These are phyloP conservation scores for Myotis myotis DNA, from an alignment of 2,797 vertebrate species.

Conservation along the genomic window DNA sequence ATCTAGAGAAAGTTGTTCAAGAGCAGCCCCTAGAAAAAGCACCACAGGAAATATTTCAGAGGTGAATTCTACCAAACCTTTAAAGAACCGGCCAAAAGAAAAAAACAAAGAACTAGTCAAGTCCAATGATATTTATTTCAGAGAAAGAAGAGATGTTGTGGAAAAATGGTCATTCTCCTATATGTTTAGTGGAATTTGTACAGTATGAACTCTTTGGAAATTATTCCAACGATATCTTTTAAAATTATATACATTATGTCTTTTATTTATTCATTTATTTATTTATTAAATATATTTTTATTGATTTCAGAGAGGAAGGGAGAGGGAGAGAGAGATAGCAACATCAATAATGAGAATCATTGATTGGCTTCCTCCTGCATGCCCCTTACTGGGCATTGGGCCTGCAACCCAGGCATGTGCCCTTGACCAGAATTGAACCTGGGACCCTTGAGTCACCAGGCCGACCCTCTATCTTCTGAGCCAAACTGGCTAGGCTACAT, in stretches of 20 bases:
- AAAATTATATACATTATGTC: background rate
- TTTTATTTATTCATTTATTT: background rate
- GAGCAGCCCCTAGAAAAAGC: background rate
- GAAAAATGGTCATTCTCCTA: background rate
- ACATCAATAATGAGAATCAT: no score
- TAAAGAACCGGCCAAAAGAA: background rate
- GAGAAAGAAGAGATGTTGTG: background rate
- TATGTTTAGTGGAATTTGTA: background rate
- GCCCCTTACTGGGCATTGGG: no score
- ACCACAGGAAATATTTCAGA: slow-evolving; percentile 14
- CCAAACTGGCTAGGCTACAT: no score
- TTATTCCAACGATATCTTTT: background rate
- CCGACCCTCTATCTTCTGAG: no score
- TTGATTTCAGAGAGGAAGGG: no score
- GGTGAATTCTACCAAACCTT: background rate
- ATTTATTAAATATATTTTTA: no score
- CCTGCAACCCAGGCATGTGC: no score
- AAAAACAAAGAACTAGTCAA: background rate
- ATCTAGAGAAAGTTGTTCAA: slow-evolving; percentile 26
- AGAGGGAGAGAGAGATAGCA: no score
- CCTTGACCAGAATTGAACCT: no score
- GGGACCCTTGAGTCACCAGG: no score
- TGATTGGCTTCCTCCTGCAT: no score
- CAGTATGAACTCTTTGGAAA: slow-evolving; percentile 10
- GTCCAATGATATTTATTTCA: background rate